These are phyloP conservation scores for Hippopotamyrus pictus DNA, from an alignment of 2,797 vertebrate species.

Conservation along the genomic window DNA sequence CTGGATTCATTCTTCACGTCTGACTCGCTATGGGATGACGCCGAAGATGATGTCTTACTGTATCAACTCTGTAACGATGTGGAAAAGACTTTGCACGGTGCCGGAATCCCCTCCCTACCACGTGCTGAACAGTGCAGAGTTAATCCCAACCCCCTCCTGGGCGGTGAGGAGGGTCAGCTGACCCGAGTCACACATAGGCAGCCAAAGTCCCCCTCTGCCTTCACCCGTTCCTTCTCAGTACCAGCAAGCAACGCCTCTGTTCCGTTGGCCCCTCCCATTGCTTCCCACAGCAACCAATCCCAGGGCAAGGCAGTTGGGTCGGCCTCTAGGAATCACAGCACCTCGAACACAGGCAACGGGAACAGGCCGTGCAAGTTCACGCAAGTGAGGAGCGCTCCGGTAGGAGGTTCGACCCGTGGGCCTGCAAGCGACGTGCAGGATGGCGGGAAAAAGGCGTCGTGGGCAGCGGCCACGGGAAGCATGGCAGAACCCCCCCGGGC, in stretches of 20 bases:
- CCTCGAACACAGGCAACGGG: slow-evolving; percentile 9
- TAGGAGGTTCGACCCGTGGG: slow-evolving; percentile 24
- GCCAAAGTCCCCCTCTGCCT: slow-evolving; percentile 28
- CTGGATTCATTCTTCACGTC: slow-evolving; percentile 56
- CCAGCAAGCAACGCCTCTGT: slow-evolving; percentile 39
- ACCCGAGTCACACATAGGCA: slow-evolving; percentile 2
- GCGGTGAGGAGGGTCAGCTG: slow-evolving; percentile 21
- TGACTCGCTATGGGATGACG: slow-evolving; percentile 69
- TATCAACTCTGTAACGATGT: slow-evolving; percentile 78
- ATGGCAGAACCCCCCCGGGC: background rate
- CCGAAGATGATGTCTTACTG: slow-evolving; percentile 77
- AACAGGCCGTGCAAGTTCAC: slow-evolving; percentile 55
- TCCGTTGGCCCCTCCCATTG: background rate
- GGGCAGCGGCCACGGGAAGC: background rate
- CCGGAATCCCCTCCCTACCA: background rate
- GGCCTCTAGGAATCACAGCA: background rate
- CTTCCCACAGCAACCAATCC: background rate
- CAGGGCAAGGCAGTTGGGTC: slow-evolving; percentile 22
- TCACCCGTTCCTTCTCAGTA: slow-evolving; percentile 46
- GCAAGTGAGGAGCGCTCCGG: slow-evolving; percentile 39
- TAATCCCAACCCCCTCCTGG: background rate
- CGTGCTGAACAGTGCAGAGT: background rate
- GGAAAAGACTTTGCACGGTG: slow-evolving; percentile 64
- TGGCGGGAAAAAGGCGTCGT: slow-evolving; percentile 26
- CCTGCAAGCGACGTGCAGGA: slow-evolving; percentile 35